A percentile compares a stretch with the other conserved stretches of the same genome.
Conservation (phyloP, 2,113 vertebrate genomes). For the Pachyramphus minor region DNA sequence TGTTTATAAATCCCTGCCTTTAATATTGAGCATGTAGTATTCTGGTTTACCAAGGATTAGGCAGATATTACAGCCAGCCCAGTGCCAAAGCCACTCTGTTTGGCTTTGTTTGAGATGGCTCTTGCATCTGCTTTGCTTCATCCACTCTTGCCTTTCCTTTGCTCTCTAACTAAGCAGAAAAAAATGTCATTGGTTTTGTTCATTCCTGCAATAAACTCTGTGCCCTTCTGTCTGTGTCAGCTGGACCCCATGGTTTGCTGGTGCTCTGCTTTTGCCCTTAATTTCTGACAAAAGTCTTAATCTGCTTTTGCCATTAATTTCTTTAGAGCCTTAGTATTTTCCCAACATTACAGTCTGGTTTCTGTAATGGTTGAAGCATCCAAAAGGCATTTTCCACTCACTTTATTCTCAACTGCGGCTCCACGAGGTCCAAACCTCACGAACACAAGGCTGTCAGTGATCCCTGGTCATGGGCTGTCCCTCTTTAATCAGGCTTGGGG, state of each 20-base stretch:
- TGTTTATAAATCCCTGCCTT: background rate
- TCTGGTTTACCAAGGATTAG: background rate
- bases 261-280: background rate
- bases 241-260: background rate
- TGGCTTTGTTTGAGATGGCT: background rate
- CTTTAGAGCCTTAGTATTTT: background rate
- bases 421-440: background rate
- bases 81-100: background rate
- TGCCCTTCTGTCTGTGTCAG: background rate
- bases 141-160: background rate
- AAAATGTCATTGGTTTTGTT: background rate
- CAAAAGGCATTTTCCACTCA: background rate
- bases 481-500: background rate
- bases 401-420: background rate
- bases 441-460: background rate
- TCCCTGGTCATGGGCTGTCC: no score
- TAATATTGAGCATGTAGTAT: background rate
- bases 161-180: background rate
- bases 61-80: background rate
- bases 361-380: background rate
- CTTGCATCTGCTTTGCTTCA: background rate
- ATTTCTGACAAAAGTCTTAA: background rate
- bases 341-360: background rate
- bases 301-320: background rate
- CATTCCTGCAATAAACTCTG: background rate